Evolutionary conservation across 2,888 invertebrate genomes (phyloP).

Genomic region (Theretra japonica): DNA sequence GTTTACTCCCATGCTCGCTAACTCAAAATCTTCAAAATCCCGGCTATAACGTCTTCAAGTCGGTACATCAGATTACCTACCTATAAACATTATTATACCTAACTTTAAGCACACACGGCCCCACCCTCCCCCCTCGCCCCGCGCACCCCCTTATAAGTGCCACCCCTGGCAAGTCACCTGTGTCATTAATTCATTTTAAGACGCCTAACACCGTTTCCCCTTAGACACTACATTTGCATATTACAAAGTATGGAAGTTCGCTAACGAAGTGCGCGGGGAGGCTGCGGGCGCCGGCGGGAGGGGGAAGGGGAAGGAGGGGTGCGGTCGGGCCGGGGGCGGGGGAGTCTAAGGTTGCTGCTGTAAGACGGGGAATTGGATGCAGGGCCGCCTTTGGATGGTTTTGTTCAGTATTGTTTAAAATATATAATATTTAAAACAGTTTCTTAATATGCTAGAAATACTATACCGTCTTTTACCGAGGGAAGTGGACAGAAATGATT

Average conservation of each 20-base stretch:
- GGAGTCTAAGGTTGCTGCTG: conserved; percentile 75
- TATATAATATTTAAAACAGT: neutral
- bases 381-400: conserved; percentile 57
- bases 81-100: conserved; percentile 20
- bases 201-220: conserved; percentile 72
- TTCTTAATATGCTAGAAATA: too few species aligned
- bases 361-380: conserved; percentile 82
- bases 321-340: conserved; percentile 44
- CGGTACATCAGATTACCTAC: conserved; percentile 19
- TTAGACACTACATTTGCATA: conserved; percentile 82
- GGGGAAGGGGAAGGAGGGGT: conserved; percentile 35
- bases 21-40: neutral
- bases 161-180: conserved; percentile 67
- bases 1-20: neutral
- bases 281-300: conserved; percentile 35
- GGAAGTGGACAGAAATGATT: too few species aligned
- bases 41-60: conserved; percentile 7
- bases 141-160: conserved; percentile 38
- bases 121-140: conserved; percentile 34
- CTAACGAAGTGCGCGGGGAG: conserved; percentile 72
- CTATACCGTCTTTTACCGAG: too few species aligned
- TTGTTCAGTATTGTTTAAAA: neutral
- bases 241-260: conserved; percentile 85
- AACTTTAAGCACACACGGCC: conserved; percentile 24
- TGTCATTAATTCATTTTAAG: conserved; percentile 85